Evolutionary conservation across 1,140 invertebrate genomes (phyloP), one percentile per base, ranked within the genome.

Genomic region (Vanessa atalanta): DNA sequence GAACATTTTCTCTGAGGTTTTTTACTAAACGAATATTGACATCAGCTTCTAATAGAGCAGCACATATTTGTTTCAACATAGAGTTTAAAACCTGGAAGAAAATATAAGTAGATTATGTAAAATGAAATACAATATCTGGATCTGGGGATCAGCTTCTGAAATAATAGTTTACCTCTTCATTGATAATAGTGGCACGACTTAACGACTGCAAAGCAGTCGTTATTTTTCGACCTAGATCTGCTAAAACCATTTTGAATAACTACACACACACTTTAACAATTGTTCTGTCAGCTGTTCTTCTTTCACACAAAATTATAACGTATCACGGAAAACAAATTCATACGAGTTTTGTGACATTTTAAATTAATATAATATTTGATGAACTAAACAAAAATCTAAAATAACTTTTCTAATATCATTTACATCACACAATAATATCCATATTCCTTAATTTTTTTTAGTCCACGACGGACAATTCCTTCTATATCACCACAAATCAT

Each of bases 61-160:
- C 96, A 89, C 98, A 99, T 88, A 99, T 99, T 92, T 99, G 99
- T 93, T 99, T 99, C 26, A 99, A 96, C 98, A 99, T 99, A 93
- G 97, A 97, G 96, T 99, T 99, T 65, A 99, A 94, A 75, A 99
- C 98, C 96, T 98, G 87, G 75, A 93, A 89, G 75, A 76, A 53
- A 20, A 70, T 63, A 65, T 43, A 60, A 61, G 26, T 9, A 67
- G 16, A 60, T 15, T 51, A 60, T 13, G 8, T 60, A 9, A 43
- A 43, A 43, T 43, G 37, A 31, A 31, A 31, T 31, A 31, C 26
- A 31, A 31, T 31, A 31, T 31, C 26, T 6, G 3, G 26, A 0
- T 3, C 6, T 5, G 37, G 37, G 9, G 7, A 7, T 43, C 37
- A 43, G 16, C 50, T 57, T 47, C n/a, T 0, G 20, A 16, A 37